These are phyloP conservation scores for Melanotaenia boesemani DNA, from an alignment of 2,797 vertebrate genomes.

Conservation along the genomic window DNA sequence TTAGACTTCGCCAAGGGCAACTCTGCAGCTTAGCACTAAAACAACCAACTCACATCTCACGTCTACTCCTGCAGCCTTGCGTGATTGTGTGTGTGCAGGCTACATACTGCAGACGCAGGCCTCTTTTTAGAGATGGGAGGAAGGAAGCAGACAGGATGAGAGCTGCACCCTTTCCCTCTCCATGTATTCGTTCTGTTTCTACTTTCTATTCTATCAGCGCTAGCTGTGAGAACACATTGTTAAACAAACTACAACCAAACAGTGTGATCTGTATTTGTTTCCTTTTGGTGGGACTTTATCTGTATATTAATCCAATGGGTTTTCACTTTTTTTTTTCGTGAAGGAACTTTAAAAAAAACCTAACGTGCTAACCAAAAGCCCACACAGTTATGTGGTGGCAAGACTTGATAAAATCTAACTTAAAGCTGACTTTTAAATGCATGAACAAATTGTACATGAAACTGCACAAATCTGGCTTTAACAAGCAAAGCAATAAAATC, in stretches of 20 bases:
- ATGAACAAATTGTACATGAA: background rate
- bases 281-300: background rate
- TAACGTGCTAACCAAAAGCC: background rate
- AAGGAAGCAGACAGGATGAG: slow-evolving; percentile 84
- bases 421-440: background rate
- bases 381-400: background rate
- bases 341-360: background rate
- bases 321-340: background rate
- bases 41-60: slow-evolving; percentile 35
- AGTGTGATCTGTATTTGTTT: background rate
- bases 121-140: slow-evolving; percentile 78
- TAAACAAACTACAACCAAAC: background rate
- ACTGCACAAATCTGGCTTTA: slow-evolving; percentile 28
- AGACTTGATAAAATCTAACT: background rate
- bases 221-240: background rate
- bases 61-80: slow-evolving; percentile 33
- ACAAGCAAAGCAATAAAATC: slow-evolving; percentile 54
- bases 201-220: slow-evolving; percentile 45
- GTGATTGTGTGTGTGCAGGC: background rate
- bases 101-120: slow-evolving; percentile 31
- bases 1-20: slow-evolving; percentile 34
- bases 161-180: slow-evolving; percentile 83
- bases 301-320: background rate
- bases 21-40: slow-evolving; percentile 41
- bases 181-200: slow-evolving; percentile 52